Base-by-base conservation (phyloP, 2,888 invertebrate genomes). In the Scotopteryx bipunctaria region DNA sequence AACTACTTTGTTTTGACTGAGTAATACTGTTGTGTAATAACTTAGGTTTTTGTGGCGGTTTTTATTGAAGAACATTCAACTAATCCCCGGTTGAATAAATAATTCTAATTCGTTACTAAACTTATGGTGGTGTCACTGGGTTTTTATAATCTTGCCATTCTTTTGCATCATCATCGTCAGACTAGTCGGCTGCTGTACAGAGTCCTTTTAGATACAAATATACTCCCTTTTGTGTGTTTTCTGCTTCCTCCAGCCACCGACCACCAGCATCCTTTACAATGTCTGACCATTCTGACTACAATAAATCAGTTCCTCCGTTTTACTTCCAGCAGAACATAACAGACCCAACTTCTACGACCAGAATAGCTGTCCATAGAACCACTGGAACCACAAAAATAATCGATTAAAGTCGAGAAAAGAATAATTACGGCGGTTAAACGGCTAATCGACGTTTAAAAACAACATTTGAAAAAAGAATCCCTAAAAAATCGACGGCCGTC, bases 401-500 rank as follows among this genome's bases (percentile, higher is more conserved):
- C 57, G 42, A 62, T 62, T 45, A 59, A 62, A 59, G 49, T 55
- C 55, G 38, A 15, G 41, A 33, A 32, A 54, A 54, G 59, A 59
- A 44, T 62, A 62, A 62, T 62, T 54, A 57, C 50, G 49, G 46
- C 61, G 53, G 61, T 59, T 59, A 62, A 61, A 62, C 57, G 54
- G 49, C 59, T 62, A 62, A 62, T 62, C 61, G 61, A 56, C 53
- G 53, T 57, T 61, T 55, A 54, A 59, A 71, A 61, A 57, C 60
- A 47, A 49, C 49, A 45, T 61, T 61, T 55, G 59, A 56, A 62
- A 61, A 61, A 61, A 72, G 71, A 73, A 69, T 71, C 66, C 73
- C 69, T 59, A 58, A 59, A 62, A 55, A 62, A 59, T 58, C 60
- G 57, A 58, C 57, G 58, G 50, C 57, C 55, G 62, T 58, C 59